Evolutionary conservation across 2,888 invertebrate species (phyloP).

Genomic region (Ptychoptera albimana): DNA sequence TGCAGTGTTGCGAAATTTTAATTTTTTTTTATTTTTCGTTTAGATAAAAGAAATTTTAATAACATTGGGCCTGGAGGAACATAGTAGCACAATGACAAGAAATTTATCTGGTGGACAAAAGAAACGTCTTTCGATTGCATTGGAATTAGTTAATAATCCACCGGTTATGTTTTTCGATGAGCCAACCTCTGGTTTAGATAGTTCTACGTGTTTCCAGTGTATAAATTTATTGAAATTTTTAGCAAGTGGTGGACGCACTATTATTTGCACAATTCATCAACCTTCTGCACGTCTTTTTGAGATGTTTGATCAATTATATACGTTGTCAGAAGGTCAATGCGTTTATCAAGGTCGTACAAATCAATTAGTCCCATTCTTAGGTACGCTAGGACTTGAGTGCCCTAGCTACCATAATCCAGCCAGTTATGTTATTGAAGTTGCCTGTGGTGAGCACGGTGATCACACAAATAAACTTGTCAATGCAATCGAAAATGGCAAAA

Average conservation of each 20-base stretch:
- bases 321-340: constrained; percentile 85
- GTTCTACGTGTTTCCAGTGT: constrained; percentile 89
- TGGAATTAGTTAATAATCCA: constrained; percentile 90
- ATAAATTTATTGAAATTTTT: constrained; percentile 76
- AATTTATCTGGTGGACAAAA: constrained; percentile 91
- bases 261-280: constrained; percentile 86
- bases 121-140: constrained; percentile 84
- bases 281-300: constrained; percentile 93
- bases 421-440: constrained; percentile 91
- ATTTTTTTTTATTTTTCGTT: no score
- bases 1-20: no score
- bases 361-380: constrained; percentile 68
- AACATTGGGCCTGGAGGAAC: constrained; percentile 72
- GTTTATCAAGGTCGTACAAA: constrained; percentile 85
- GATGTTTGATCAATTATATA: constrained; percentile 92
- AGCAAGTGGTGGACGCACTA: constrained; percentile 80
- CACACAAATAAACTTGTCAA: constrained; percentile 68
- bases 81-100: constrained; percentile 76
- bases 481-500: constrained; percentile 71
- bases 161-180: constrained; percentile 98
- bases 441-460: constrained; percentile 92
- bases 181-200: constrained; percentile 91
- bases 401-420: constrained; percentile 96
- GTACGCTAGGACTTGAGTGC: constrained; percentile 68
- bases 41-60: constrained; percentile 87